Evolutionary conservation across 2,888 invertebrate species (phyloP).

Genomic region (Troilus luridus): DNA sequence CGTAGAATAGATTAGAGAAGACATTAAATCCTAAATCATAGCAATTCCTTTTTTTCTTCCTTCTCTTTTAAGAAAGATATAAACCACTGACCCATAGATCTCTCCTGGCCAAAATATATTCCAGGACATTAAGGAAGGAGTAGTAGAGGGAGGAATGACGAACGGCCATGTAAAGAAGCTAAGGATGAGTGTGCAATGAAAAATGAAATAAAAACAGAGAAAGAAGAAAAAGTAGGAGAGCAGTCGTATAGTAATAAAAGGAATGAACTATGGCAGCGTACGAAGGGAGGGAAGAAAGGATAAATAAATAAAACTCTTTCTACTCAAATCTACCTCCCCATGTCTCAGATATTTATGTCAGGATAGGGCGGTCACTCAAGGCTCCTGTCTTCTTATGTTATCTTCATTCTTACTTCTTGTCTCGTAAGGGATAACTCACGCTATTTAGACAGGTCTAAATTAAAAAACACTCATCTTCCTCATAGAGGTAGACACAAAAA

Average conservation of each 20-base stretch:
- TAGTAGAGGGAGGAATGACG: neutral
- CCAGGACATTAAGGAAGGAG: conserved; percentile 8
- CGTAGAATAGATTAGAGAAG: neutral
- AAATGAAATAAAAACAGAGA: conserved; percentile 26
- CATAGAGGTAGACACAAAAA: too few relatives aligned
- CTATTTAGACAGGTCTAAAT: neutral
- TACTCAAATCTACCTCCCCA: neutral
- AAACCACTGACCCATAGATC: conserved; percentile 22
- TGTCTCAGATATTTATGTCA: conserved; percentile 9
- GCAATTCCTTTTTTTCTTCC: neutral
- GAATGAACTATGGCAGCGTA: conserved; percentile 7
- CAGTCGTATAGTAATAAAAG: neutral
- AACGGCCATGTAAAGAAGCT: conserved; percentile 29
- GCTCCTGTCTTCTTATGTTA: neutral
- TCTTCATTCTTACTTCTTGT: neutral
- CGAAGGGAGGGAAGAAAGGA: neutral
- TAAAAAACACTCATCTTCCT: neutral
- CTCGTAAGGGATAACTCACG: neutral
- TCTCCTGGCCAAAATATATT: neutral
- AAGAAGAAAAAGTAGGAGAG: neutral
- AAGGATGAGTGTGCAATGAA: conserved; percentile 28
- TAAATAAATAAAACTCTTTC: neutral
- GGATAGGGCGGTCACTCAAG: conserved; percentile 2
- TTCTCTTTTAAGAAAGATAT: neutral
- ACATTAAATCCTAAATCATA: conserved; percentile 19